phyloP scores from a whole-genome alignment of 2,797 vertebrate species.

The Phrynocephalus forsythii region DNA sequence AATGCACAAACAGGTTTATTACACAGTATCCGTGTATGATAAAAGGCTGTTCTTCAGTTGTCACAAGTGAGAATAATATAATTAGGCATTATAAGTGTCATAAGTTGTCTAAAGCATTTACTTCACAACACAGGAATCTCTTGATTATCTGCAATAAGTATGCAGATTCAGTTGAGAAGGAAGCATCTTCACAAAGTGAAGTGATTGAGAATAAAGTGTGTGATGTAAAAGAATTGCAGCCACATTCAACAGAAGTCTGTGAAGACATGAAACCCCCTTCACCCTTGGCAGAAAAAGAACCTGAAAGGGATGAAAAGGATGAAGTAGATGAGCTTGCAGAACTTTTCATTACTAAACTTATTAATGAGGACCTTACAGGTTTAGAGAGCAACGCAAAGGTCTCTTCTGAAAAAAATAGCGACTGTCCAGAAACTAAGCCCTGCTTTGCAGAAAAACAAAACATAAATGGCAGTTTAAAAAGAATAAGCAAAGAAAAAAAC shows the following conservation, averaged over 20 bases:
- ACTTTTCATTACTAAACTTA: conserved; percentile 83
- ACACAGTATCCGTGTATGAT: conserved; percentile 98
- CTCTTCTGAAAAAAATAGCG: conserved; percentile 72
- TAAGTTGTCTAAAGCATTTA: conserved; percentile 93
- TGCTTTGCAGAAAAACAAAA: conserved; percentile 78
- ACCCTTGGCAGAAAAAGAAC: conserved; percentile 68
- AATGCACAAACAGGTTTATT: conserved; percentile 89
- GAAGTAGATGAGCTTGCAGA: conserved; percentile 84
- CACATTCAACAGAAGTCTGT: conserved; percentile 47
- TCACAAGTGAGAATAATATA: conserved; percentile 91
- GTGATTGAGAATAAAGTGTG: conserved; percentile 52
- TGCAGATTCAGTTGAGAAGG: conserved; percentile 79
- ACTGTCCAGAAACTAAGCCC: conserved; percentile 72
- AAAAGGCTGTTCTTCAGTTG: conserved; percentile 91
- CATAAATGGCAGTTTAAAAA: conserved; percentile 74
- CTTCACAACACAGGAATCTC: conserved; percentile 90
- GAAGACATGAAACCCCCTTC: conserved; percentile 70
- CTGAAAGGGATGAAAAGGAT: conserved; percentile 79
- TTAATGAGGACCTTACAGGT: conserved; percentile 80
- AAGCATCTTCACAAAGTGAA: conserved; percentile 68
- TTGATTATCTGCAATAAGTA: conserved; percentile 92
- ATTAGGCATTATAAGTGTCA: conserved; percentile 95
- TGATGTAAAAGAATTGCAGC: conserved; percentile 72
- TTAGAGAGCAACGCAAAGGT: conserved; percentile 74
- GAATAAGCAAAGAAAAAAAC: conserved; percentile 80